phyloP scores from a whole-genome alignment of 2,888 invertebrate genomes.

The Euproctis similis region DNA sequence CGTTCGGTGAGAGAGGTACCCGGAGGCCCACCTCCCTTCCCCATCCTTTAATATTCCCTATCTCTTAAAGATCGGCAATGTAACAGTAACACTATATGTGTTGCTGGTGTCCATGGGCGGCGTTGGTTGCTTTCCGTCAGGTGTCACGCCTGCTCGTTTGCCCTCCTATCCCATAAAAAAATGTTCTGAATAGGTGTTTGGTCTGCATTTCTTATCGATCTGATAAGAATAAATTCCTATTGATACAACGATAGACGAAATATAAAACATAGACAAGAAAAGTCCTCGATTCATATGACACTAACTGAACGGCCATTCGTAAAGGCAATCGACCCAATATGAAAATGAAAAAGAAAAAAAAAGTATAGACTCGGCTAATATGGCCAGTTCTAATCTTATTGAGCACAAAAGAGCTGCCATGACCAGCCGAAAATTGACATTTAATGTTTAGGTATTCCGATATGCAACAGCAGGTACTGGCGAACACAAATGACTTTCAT shows the following conservation, averaged over 20 bases:
- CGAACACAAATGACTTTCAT: conserved; percentile 28
- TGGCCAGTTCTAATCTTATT: conserved; percentile 61
- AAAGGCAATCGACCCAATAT: conserved; percentile 31
- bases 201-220: no score
- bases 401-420: conserved; percentile 68
- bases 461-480: conserved; percentile 49
- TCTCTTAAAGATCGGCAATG: no score
- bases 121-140: no score
- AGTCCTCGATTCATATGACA: conserved; percentile 23
- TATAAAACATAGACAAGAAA: neutral
- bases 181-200: no score
- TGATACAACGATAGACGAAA: neutral
- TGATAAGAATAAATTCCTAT: no score
- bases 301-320: conserved; percentile 30
- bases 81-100: no score
- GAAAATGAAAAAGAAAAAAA: conserved; percentile 50
- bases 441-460: conserved; percentile 71
- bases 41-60: no score
- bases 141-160: no score
- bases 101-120: no score
- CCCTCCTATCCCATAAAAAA: no score
- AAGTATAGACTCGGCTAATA: conserved; percentile 55
- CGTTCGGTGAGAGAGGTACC: no score
- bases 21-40: no score
- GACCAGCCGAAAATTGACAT: conserved; percentile 64